A percentile compares a stretch with the other conserved stretches of the same genome.
Evolutionary conservation across 2,797 vertebrate genomes (phyloP).

Genomic region (Pogonophryne albipinna): DNA sequence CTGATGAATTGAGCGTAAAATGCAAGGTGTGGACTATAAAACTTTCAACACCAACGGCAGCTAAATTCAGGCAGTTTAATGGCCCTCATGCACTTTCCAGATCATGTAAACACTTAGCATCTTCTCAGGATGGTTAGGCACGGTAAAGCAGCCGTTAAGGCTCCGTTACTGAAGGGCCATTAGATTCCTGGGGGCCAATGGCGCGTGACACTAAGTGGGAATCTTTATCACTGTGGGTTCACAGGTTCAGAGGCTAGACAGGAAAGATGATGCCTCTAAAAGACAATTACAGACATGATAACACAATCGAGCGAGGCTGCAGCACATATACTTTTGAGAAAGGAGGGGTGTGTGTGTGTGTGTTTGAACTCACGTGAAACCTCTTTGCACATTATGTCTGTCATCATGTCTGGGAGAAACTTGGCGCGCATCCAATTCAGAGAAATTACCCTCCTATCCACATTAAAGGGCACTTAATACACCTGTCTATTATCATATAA

Average conservation of each 20-base stretch:
- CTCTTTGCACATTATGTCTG: constrained; percentile 52
- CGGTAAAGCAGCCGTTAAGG: constrained; percentile 38
- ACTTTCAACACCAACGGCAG: neutral
- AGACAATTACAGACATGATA: constrained; percentile 35
- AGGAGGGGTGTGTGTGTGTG: constrained; percentile 1
- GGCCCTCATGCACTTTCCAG: constrained; percentile 14
- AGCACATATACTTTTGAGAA: constrained; percentile 1
- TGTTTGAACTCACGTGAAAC: constrained; percentile 4
- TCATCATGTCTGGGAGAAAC: constrained; percentile 63
- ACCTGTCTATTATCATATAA: constrained; percentile 52
- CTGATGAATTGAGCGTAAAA: neutral
- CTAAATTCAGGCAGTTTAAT: constrained; percentile 18
- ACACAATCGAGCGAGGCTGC: constrained; percentile 44
- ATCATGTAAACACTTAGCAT: constrained; percentile 52
- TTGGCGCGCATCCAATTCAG: constrained; percentile 41
- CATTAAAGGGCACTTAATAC: constrained; percentile 49
- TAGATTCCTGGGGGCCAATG: constrained; percentile 55
- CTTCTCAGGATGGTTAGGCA: constrained; percentile 31
- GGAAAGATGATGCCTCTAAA: constrained; percentile 36
- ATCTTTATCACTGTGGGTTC: constrained; percentile 47
- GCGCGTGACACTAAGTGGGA: constrained; percentile 45
- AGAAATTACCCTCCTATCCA: constrained; percentile 50
- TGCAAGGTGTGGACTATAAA: neutral
- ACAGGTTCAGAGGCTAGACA: constrained; percentile 29
- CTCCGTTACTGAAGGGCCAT: constrained; percentile 33